phyloP scores from a whole-genome alignment of 2,888 invertebrate genomes.

The Eustalomyia histrio region DNA sequence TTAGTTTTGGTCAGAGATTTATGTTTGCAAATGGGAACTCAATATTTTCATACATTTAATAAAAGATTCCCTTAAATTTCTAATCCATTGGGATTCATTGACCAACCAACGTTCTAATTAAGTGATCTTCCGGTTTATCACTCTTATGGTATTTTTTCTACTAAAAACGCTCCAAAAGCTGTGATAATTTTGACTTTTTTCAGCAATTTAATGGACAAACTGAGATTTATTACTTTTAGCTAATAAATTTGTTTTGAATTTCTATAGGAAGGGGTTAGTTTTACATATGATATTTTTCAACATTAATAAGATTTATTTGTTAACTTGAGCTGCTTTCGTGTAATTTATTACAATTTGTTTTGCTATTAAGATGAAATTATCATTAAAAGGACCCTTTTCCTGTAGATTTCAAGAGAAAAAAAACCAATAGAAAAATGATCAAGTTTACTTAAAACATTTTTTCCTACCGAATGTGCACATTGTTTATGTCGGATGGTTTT shows the following conservation, averaged over 20 bases:
- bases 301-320: conserved; percentile 50
- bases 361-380: conserved; percentile 3
- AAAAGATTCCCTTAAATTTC: conserved; percentile 39
- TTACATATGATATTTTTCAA: neutral
- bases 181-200: conserved; percentile 74
- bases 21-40: conserved; percentile 67
- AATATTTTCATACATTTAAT: conserved; percentile 50
- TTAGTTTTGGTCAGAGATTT: conserved; percentile 71
- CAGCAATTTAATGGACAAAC: conserved; percentile 71
- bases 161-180: conserved; percentile 69
- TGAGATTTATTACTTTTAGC: conserved; percentile 72
- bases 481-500: too few relatives aligned
- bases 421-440: neutral
- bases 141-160: conserved; percentile 64
- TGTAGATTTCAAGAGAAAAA: neutral
- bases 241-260: neutral
- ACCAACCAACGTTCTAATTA: conserved; percentile 73
- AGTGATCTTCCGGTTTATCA: conserved; percentile 75
- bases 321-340: neutral
- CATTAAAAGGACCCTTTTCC: neutral
- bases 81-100: conserved; percentile 45
- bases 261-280: conserved; percentile 31
- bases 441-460: neutral
- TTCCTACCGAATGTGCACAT: too few relatives aligned
- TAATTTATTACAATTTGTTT: conserved; percentile 23